Evolutionary conservation across 2,797 vertebrate species (phyloP).

Genomic region (Borostomias antarcticus): DNA sequence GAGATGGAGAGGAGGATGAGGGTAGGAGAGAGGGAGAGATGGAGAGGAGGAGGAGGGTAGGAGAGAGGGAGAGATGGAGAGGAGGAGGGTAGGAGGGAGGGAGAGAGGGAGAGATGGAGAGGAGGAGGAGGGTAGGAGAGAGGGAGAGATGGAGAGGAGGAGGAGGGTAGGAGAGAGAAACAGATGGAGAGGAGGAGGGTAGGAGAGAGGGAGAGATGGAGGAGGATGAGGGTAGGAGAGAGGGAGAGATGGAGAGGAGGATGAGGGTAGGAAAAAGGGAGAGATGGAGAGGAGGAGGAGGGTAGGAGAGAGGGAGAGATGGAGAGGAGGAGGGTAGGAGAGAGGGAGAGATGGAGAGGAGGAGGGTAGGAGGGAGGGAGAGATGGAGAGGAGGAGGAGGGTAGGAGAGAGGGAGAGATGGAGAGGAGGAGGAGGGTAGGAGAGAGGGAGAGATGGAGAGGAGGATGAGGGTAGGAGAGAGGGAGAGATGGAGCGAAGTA

Average conservation of each 20-base stretch:
- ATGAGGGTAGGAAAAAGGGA: too few species aligned
- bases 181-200: too few species aligned
- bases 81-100: background rate
- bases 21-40: background rate
- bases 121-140: background rate
- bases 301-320: constrained; percentile 10
- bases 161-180: background rate
- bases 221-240: background rate
- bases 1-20: background rate
- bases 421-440: too few species aligned
- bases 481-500: too few species aligned
- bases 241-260: background rate
- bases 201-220: background rate
- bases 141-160: too few species aligned
- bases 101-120: background rate
- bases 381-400: too few species aligned
- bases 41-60: too few species aligned
- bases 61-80: background rate
- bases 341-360: background rate
- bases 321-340: too few species aligned
- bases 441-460: too few species aligned
- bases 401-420: too few species aligned
- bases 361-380: constrained; percentile 4
- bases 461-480: too few species aligned
- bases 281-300: background rate